Percentiles rank a stretch among this genome's conserved stretches.
Evolutionary conservation across 2,888 invertebrate species (phyloP).

Genomic region (Cephus spinipes): DNA sequence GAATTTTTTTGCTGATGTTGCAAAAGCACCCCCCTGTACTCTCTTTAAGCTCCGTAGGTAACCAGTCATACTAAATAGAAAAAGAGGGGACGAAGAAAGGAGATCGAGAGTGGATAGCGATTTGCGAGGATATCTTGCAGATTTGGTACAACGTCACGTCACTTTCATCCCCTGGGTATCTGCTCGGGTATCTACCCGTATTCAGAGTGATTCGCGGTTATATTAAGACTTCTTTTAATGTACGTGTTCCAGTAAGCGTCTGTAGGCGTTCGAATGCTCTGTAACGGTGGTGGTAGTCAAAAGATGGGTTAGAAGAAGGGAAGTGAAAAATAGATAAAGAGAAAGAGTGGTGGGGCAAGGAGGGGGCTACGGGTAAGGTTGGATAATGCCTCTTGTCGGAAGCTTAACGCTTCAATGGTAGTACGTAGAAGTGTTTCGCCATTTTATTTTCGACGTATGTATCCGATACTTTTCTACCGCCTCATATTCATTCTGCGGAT

Average conservation of each 20-base stretch:
- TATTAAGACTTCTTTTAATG: constrained; percentile 27
- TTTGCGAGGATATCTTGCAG: constrained; percentile 7
- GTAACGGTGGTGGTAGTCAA: too few relatives aligned
- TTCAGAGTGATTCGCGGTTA: constrained; percentile 27
- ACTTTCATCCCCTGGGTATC: constrained; percentile 10
- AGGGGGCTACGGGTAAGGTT: not conserved
- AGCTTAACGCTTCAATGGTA: constrained; percentile 7
- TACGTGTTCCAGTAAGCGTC: not conserved
- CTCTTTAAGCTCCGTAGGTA: too few relatives aligned
- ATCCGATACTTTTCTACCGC: not conserved
- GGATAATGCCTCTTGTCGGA: constrained; percentile 6
- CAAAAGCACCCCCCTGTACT: too few relatives aligned
- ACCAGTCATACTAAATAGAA: not conserved
- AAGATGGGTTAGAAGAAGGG: too few relatives aligned
- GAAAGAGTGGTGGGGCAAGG: too few relatives aligned
- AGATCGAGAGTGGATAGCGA: constrained; percentile 18
- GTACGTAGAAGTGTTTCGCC: not conserved
- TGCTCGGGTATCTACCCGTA: constrained; percentile 11
- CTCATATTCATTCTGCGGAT: not conserved
- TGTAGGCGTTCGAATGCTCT: too few relatives aligned
- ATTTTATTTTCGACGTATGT: constrained; percentile 3
- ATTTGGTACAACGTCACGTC: constrained; percentile 11
- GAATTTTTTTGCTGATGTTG: too few relatives aligned
- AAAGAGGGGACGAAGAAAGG: constrained; percentile 11
- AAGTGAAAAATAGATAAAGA: too few relatives aligned